phyloP scores from a whole-genome alignment of 2,888 invertebrate genomes.

The Idaea aversata region DNA sequence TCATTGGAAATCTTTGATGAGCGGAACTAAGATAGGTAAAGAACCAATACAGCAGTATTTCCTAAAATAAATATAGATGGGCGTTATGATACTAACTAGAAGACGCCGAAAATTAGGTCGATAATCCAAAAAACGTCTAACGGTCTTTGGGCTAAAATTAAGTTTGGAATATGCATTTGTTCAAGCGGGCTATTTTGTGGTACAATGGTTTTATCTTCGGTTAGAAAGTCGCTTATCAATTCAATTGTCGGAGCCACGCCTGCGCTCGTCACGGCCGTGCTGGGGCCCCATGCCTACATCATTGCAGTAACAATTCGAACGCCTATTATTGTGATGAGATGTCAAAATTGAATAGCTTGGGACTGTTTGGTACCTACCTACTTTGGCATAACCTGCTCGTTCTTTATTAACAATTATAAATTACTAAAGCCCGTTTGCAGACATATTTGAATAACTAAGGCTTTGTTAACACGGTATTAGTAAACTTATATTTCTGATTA shows the following conservation, averaged over 20 bases:
- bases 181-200: conserved; percentile 16
- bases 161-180: neutral
- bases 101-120: neutral
- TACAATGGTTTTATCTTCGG: conserved; percentile 34
- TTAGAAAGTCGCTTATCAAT: conserved; percentile 74
- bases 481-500: no score
- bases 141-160: neutral
- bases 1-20: neutral
- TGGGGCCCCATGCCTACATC: conserved; percentile 46
- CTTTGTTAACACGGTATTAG: no score
- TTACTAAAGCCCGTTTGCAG: neutral
- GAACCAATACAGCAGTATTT: neutral
- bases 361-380: conserved; percentile 11
- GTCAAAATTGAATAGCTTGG: conserved; percentile 23
- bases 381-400: conserved; percentile 20
- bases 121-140: neutral
- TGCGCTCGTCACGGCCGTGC: conserved; percentile 41
- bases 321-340: conserved; percentile 37
- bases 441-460: no score
- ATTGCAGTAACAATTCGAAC: conserved; percentile 52
- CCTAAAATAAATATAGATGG: neutral
- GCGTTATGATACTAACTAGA: neutral
- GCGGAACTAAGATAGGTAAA: neutral
- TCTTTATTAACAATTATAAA: neutral
- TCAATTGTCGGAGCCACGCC: conserved; percentile 70